Base-by-base conservation (phyloP, 2,113 vertebrate species). In the Corvus cornix region DNA sequence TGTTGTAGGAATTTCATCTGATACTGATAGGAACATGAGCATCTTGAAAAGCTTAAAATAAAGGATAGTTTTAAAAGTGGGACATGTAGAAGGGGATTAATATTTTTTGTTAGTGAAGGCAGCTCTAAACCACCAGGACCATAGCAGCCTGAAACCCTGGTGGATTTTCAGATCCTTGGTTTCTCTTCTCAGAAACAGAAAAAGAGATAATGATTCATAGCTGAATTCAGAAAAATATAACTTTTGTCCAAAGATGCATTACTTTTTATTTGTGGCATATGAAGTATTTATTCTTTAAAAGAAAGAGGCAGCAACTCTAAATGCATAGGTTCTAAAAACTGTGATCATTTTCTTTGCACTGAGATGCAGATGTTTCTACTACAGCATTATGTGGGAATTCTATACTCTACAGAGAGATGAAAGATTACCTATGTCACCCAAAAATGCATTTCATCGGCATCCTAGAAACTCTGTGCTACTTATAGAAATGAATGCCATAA, bases 21-120 rank as follows among this genome's bases (percentile, higher is more conserved):
- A 84, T 72, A 72, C 30, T 86, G 44, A 55, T 21, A 72, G 60
- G 28, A 96, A 20, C 14, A n/a, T 7, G 6, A 91, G 12, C 41
- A 49, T 73, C 62, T 86, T 89, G 43, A 69, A 84, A 86, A 88
- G 19, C 21, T 78, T 92, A 75, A 92, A 89, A 89, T 77, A 94
- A 78, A 91, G 39, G 14, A 70, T 53, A 30, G 12, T 39, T 87
- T 89, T 73, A 46, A 88, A 96, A 95, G 31, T 55, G 63, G 59
- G 30, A 16, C 69, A 74, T 41, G 35, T 70, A 84, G 72, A 86
- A 51, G 28, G 19, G 7, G 49, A 70, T 93, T 84, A 37, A 24
- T 79, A 49, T 87, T 74, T 96, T 93, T 92, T 62, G 88, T 79
- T 96, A 90, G 23, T 51, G 39, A 92, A 92, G 27, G 44, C 48